These are phyloP conservation scores for Netta rufina DNA, from an alignment of 2,797 vertebrate species.

Conservation along the genomic window DNA sequence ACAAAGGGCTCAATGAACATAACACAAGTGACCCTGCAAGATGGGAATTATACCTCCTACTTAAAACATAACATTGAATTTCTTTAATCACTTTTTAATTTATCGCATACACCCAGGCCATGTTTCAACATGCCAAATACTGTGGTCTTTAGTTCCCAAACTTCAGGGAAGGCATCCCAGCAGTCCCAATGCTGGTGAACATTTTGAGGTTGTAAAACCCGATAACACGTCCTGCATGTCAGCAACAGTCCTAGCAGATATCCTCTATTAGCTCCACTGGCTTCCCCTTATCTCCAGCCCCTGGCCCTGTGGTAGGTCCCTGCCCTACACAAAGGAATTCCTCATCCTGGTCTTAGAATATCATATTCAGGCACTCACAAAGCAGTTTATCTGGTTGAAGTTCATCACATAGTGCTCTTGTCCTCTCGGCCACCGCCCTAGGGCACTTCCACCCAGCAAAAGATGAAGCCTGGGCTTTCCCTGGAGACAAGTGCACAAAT, in stretches of 20 bases:
- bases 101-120: neutral
- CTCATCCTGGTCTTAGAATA: neutral
- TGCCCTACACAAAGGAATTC: neutral
- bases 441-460: neutral
- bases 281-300: neutral
- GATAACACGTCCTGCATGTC: neutral
- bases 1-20: neutral
- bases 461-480: accelerated
- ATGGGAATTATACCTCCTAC: neutral
- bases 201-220: neutral
- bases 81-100: neutral
- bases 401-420: accelerated
- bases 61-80: neutral
- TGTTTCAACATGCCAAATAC: neutral
- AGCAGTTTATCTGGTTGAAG: neutral
- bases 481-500: accelerated
- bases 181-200: neutral
- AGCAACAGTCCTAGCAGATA: neutral
- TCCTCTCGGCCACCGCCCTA: accelerated
- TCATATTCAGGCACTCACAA: neutral
- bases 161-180: neutral
- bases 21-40: neutral
- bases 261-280: neutral
- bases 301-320: neutral
- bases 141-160: no score